Evolutionary conservation across 2,797 vertebrate species (phyloP), one percentile per base, ranked within the genome.

Genomic region (Mionectes olivaceus): DNA sequence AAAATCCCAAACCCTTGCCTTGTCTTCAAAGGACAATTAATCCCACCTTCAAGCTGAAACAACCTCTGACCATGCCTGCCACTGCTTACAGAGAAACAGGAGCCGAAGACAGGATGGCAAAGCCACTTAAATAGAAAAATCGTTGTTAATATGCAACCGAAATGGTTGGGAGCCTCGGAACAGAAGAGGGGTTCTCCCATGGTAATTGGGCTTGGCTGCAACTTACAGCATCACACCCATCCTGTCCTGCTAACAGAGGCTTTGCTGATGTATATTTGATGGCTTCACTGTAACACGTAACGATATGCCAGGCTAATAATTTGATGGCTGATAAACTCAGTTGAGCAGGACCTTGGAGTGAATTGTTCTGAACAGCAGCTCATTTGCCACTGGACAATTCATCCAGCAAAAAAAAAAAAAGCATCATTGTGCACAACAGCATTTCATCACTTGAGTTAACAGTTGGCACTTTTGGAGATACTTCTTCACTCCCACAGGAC

Each of bases 181-280:
- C 19, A 43, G 39, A 55, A 83, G 68, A 82, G 53, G 46, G 4
- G 0, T 70, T 85, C 70, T 93, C 1, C 0, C 0, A 6, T 64
- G 78, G 74, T 81, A 70, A 91, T 79, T 79, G 50, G 55, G 49
- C 82, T 87, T 92, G 74, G 78, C 88, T 76, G 65, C 80, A 84
- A 35, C 60, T 89, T 88, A 32, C 44, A 71, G 70, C 59, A 43
- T 71, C 59, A 89, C 53, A 74, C 55, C 57, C 87, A 46, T 53
- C 68, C 81, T 78, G 33, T 52, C 87, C 27, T 63, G 73, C 82
- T 93, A 64, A 80, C 25, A 92, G 46, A 87, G 46, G 44, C 46
- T 84, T 75, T 85, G 37, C 46, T 73, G 78, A 74, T 74, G 67
- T 46, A 63, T 39, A 47, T 70, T 80, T 2, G 13, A 41, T 63